phyloP scores from a whole-genome alignment of 2,888 invertebrate species.

The Timema podura region DNA sequence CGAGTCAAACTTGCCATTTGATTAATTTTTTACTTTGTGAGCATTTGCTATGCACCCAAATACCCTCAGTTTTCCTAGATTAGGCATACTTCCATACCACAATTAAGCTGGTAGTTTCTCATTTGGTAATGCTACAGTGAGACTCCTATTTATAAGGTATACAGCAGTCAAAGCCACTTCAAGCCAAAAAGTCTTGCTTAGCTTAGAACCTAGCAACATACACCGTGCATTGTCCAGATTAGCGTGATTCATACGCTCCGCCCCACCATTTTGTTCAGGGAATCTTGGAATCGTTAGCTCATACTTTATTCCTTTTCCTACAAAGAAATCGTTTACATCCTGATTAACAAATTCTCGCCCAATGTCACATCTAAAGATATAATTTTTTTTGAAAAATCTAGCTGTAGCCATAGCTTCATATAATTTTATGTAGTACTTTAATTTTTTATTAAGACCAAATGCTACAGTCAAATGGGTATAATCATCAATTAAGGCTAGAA shows the following conservation, averaged over 20 bases:
- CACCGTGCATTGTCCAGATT: slow-evolving; percentile 4
- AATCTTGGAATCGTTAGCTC: not conserved
- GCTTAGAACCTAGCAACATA: slow-evolving; percentile 6
- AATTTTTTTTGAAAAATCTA: not conserved
- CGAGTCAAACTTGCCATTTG: not conserved
- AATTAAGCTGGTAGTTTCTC: not conserved
- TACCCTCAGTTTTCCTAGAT: not conserved
- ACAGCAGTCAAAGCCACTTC: slow-evolving; percentile 1
- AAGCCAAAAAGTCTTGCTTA: not conserved
- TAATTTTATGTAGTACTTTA: no score
- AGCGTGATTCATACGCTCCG: not conserved
- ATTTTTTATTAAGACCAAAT: no score
- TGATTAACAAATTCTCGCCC: not conserved
- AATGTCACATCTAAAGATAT: not conserved
- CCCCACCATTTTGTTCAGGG: slow-evolving; percentile 1
- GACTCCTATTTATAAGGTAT: no score
- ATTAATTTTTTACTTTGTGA: not conserved
- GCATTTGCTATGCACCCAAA: slow-evolving; percentile 9
- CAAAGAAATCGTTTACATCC: slow-evolving; percentile 2
- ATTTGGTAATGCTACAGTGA: not conserved
- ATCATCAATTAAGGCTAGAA: no score
- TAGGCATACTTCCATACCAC: not conserved
- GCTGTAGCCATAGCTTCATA: slow-evolving; percentile 6
- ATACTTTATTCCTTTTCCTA: slow-evolving; percentile 3
- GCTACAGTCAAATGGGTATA: no score